Percentiles rank a stretch among this genome's conserved stretches.
Conservation (phyloP, 1,140 invertebrate genomes). For the Cheumatopsyche charites region DNA sequence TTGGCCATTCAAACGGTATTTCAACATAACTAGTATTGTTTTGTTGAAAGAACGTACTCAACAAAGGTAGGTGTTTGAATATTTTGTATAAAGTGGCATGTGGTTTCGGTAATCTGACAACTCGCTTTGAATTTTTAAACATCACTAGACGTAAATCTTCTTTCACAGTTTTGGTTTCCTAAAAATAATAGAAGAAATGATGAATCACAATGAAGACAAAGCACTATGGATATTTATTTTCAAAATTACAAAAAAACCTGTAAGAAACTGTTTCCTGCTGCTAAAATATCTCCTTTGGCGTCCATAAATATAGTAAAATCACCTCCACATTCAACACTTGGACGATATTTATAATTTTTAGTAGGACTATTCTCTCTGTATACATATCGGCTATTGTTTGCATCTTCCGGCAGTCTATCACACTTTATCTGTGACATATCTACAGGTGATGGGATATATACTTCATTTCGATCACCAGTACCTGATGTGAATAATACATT, state of each 20-base stretch:
- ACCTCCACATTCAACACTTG: conserved; percentile 67
- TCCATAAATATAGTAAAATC: conserved; percentile 75
- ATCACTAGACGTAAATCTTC: conserved; percentile 58
- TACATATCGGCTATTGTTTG: conserved; percentile 45
- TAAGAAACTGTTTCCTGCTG: conserved; percentile 65
- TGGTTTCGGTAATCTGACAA: conserved; percentile 58
- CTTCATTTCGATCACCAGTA: conserved; percentile 63
- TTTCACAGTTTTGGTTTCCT: conserved; percentile 27
- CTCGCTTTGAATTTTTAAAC: conserved; percentile 59
- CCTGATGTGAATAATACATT: conserved; percentile 62
- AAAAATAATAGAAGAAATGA: conserved; percentile 18
- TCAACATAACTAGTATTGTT: background rate
- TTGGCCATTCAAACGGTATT: conserved; percentile 15
- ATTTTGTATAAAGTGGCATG: conserved; percentile 31
- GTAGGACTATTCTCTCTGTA: conserved; percentile 47
- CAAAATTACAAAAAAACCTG: conserved; percentile 49
- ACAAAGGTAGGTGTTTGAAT: conserved; percentile 35
- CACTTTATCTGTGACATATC: conserved; percentile 36
- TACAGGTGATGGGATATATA: conserved; percentile 55
- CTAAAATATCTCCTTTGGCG: conserved; percentile 62
- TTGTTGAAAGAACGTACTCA: conserved; percentile 12
- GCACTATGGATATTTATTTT: conserved; percentile 12
- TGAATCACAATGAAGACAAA: background rate
- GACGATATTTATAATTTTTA: conserved; percentile 10
- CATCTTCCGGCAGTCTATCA: conserved; percentile 14